Percentiles rank a stretch among this genome's conserved stretches.
phyloP scores from a whole-genome alignment of 2,113 vertebrate species.

The Otis tarda region DNA sequence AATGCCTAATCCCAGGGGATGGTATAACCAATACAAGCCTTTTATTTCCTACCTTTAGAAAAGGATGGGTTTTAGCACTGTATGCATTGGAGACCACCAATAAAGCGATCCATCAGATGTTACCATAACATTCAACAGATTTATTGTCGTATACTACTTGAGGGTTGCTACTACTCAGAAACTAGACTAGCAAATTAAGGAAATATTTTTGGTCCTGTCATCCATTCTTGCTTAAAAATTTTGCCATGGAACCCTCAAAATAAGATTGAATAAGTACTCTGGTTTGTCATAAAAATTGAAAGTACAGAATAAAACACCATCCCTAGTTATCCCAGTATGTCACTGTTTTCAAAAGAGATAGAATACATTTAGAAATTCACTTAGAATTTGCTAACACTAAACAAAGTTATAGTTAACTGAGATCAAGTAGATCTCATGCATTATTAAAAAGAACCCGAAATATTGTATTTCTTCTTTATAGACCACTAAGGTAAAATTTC shows the following conservation, averaged over 20 bases:
- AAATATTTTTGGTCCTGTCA: neutral
- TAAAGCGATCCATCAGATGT: neutral
- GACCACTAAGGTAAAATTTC: neutral
- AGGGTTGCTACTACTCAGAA: neutral
- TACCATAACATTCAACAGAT: neutral
- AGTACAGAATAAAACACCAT: neutral
- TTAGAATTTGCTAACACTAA: neutral
- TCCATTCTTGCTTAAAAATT: neutral
- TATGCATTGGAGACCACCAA: neutral
- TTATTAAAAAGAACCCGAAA: rapidly evolving
- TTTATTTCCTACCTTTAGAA: neutral
- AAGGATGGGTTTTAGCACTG: neutral
- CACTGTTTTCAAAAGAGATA: neutral
- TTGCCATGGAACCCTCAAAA: neutral
- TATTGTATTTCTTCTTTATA: neutral
- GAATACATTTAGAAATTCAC: neutral
- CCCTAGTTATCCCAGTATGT: neutral
- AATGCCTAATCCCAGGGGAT: neutral
- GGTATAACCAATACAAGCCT: neutral
- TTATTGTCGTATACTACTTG: neutral
- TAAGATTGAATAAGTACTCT: neutral
- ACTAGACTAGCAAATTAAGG: neutral
- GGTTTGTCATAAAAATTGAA: neutral
- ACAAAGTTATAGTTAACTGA: neutral
- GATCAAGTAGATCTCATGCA: neutral